A percentile compares a stretch with the other conserved stretches of the same genome.
Conservation (phyloP, 2,888 invertebrate species). For the Rotaria magnacalcarata region DNA sequence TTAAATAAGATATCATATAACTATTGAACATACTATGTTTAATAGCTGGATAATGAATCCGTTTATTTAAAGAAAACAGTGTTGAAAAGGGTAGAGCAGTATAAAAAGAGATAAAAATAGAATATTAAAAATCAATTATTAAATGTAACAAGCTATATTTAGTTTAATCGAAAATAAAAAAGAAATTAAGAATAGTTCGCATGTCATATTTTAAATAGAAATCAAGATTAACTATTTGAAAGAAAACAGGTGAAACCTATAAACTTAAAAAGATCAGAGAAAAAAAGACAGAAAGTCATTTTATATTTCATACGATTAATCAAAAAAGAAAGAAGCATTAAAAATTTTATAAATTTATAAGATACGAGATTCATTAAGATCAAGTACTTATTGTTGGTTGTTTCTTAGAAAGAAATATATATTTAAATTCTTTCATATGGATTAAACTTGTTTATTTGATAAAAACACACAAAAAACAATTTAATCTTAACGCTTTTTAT, state of each 20-base stretch:
- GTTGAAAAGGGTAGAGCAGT: too few species aligned
- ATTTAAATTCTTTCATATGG: background rate
- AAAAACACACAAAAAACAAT: background rate
- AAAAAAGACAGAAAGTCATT: conserved; percentile 1
- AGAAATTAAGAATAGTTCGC: background rate
- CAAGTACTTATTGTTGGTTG: too few species aligned
- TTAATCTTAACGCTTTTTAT: background rate
- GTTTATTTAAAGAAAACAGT: too few species aligned
- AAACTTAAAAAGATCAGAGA: background rate
- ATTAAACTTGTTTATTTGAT: background rate
- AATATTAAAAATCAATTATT: too few species aligned
- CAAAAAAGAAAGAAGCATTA: background rate
- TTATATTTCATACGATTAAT: background rate
- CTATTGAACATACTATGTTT: too few species aligned
- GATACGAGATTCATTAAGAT: background rate
- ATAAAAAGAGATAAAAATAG: too few species aligned
- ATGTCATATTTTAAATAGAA: background rate
- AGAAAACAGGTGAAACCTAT: background rate
- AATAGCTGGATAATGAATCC: too few species aligned
- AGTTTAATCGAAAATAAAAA: background rate
- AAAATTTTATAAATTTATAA: background rate
- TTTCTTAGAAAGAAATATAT: too few species aligned
- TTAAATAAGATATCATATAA: too few species aligned
- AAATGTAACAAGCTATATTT: too few species aligned
- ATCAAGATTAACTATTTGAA: background rate